These are phyloP conservation scores for Nylanderia fulva DNA, from an alignment of 1,140 invertebrate species.

Conservation along the genomic window DNA sequence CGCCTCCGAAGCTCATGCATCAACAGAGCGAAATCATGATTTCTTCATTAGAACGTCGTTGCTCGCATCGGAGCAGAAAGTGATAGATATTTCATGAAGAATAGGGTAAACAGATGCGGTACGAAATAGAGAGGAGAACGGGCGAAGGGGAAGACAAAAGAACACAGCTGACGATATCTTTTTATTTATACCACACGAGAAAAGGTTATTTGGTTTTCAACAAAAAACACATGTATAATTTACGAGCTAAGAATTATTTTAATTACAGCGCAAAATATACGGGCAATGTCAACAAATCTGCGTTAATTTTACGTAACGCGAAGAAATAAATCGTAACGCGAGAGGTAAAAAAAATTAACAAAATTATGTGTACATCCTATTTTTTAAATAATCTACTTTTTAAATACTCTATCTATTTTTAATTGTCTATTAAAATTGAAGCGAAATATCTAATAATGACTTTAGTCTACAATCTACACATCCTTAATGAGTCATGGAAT, in stretches of 20 bases:
- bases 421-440: too few species aligned
- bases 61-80: slow-evolving; percentile 58
- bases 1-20: slow-evolving; percentile 65
- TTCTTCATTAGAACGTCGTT: slow-evolving; percentile 71
- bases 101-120: slow-evolving; percentile 59
- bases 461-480: too few species aligned
- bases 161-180: slow-evolving; percentile 21
- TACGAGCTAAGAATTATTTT: slow-evolving; percentile 26
- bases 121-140: slow-evolving; percentile 16
- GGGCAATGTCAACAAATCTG: slow-evolving; percentile 18
- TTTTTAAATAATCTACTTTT: too few species aligned
- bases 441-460: too few species aligned
- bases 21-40: slow-evolving; percentile 73
- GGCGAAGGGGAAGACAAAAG: not conserved
- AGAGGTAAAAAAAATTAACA: too few species aligned
- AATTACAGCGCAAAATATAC: not conserved
- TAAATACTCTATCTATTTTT: too few species aligned
- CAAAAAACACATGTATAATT: slow-evolving; percentile 24
- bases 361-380: too few species aligned
- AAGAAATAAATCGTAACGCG: not conserved
- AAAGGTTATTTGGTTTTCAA: not conserved
- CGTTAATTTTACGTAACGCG: not conserved
- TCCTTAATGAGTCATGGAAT: too few species aligned
- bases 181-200: slow-evolving; percentile 9
- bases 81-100: slow-evolving; percentile 76